Evolutionary conservation across 2,888 invertebrate genomes (phyloP).

Genomic region (Hyposoter dolosus): DNA sequence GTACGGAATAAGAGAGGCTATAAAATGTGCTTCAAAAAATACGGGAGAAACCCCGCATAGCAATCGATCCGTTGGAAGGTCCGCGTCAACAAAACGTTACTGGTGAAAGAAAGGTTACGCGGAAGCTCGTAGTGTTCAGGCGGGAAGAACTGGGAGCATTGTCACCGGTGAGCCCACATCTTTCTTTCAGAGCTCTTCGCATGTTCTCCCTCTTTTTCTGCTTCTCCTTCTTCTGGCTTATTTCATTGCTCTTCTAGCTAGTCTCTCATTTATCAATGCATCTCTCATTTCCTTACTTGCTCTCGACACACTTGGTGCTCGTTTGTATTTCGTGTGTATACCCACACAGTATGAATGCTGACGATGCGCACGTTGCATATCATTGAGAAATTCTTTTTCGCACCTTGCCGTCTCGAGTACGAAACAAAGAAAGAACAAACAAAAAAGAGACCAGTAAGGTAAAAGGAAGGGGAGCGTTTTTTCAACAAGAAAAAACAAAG

Average conservation of each 20-base stretch:
- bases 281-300: constrained; percentile 38
- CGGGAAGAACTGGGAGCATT: constrained; percentile 67
- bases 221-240: constrained; percentile 3
- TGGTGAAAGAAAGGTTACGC: constrained; percentile 73
- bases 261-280: constrained; percentile 23
- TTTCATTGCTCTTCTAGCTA: constrained; percentile 1
- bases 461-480: constrained; percentile 12
- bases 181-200: constrained; percentile 46
- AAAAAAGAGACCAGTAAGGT: background rate
- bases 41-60: constrained; percentile 27
- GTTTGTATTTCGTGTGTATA: constrained; percentile 48
- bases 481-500: background rate
- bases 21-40: background rate
- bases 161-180: constrained; percentile 53
- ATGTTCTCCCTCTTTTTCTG: background rate
- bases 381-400: constrained; percentile 45
- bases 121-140: constrained; percentile 62
- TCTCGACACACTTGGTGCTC: constrained; percentile 29
- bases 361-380: constrained; percentile 38
- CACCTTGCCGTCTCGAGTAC: constrained; percentile 32
- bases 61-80: constrained; percentile 11
- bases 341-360: constrained; percentile 19
- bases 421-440: background rate
- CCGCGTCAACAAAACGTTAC: constrained; percentile 52
- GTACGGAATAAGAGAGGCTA: background rate